These are phyloP conservation scores for Limnephilus rhombicus DNA, from an alignment of 2,888 invertebrate species.

Conservation along the genomic window DNA sequence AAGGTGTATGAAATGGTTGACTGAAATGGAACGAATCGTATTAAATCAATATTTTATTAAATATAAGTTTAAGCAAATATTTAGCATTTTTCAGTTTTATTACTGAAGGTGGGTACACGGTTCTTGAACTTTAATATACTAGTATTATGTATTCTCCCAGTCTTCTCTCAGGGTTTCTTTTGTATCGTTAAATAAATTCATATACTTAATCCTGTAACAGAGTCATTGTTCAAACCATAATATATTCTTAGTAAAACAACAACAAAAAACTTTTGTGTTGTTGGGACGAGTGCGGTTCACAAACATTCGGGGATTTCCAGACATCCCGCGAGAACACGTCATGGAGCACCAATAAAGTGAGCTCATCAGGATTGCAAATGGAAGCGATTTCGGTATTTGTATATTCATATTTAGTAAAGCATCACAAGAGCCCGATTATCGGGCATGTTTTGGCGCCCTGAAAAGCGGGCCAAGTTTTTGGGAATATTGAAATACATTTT, in stretches of 20 bases:
- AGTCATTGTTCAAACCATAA: neutral
- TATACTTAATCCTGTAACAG: neutral
- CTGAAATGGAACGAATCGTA: neutral
- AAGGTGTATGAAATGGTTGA: neutral
- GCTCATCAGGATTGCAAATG: neutral
- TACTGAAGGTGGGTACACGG: too few species aligned
- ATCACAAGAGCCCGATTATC: constrained; percentile 12
- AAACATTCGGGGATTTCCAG: neutral
- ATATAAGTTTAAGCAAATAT: neutral
- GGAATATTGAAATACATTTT: constrained; percentile 28
- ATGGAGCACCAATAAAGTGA: neutral
- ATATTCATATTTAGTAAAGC: neutral
- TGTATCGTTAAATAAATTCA: neutral
- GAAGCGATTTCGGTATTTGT: neutral
- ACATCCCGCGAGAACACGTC: constrained; percentile 1
- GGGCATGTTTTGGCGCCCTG: constrained; percentile 12
- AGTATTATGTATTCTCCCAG: neutral
- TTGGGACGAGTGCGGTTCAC: neutral
- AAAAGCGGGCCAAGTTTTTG: constrained; percentile 10
- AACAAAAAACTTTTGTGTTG: neutral
- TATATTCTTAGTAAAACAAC: neutral
- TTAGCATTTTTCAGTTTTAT: neutral
- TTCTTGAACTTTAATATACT: neutral
- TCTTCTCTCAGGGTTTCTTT: neutral
- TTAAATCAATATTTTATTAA: neutral